Base-by-base conservation (phyloP, 2,888 invertebrate genomes). In the Plemyria rubiginata region DNA sequence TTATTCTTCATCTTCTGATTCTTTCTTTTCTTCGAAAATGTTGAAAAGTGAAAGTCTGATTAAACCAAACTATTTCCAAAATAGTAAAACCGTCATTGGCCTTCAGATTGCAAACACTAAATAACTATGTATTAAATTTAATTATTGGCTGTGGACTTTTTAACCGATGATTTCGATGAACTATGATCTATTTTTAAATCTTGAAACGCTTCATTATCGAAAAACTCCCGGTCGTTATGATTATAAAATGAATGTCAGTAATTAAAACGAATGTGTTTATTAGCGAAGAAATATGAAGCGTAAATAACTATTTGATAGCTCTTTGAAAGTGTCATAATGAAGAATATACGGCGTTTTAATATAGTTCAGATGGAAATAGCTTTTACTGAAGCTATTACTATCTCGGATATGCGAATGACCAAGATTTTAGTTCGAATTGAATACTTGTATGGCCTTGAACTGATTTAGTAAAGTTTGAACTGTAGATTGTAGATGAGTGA, bases 231-330 rank as follows among this genome's bases (percentile, higher is more conserved):
- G 11, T 9, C 36, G 9, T 11, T 38, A 38, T 38, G 36, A 11
- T 8, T 32, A 32, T 32, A 8, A 32, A 32, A 32, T 7, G 6
- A 32, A 32, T 32, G 32, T 38, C 36, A 9, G 11, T 38, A 8
- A 50, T 32, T 40, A 49, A 56, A 40, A 4, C n/a, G 4, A 56
- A 50, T 56, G 38, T 41, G 56, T 49, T 49, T 49, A 55, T 49
- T 49, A 46, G 54, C 54, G 46, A 9, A 9, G 43, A 50, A 13
- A 50, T 54, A 29, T 36, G 48, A 48, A 28, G 13, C 38, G 48
- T 40, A 28, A 41, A 56, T 32, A 41, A 49, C 16, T 2, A 13
- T 41, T 41, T 41, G 41, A 56, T 13, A 48, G 49, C 13, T 50
- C 45, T 43, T 46, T 38, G 28, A 49, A 32, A 40, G 8, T 50